Evolutionary conservation across 2,113 vertebrate genomes (phyloP).

Genomic region (Circaetus cinerascens): DNA sequence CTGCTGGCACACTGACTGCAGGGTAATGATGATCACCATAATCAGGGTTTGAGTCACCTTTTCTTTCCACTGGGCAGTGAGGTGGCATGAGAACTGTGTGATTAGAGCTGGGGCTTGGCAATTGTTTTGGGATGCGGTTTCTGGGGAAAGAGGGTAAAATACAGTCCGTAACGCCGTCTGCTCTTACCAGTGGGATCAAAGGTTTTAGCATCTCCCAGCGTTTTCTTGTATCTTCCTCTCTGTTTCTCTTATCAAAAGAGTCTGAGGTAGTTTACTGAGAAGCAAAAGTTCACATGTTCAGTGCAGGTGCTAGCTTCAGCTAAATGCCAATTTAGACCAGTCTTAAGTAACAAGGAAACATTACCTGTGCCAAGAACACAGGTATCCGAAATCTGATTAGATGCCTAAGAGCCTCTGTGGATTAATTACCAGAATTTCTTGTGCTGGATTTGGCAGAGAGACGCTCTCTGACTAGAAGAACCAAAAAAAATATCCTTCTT

Average conservation of each 20-base stretch:
- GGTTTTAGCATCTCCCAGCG: background rate
- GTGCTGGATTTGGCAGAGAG: conserved; percentile 1
- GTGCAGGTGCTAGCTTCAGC: background rate
- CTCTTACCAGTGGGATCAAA: background rate
- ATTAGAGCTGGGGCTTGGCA: background rate
- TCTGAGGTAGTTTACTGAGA: background rate
- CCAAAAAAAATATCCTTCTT: background rate
- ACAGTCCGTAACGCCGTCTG: background rate
- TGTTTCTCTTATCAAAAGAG: background rate
- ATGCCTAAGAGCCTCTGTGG: conserved; percentile 27
- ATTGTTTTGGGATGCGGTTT: background rate
- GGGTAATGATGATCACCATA: background rate
- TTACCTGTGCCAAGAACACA: conserved; percentile 38
- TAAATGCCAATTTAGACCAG: conserved; percentile 43
- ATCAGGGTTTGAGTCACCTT: background rate
- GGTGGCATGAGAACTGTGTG: background rate
- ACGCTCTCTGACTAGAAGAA: background rate
- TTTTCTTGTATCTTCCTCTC: background rate
- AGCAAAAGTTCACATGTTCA: background rate
- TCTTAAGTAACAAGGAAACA: background rate
- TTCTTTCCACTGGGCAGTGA: background rate
- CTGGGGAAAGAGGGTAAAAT: background rate
- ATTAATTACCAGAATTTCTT: conserved; percentile 63
- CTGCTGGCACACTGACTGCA: background rate
- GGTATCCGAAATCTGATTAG: conserved; percentile 36